These are phyloP conservation scores for Copsychus sechellarum DNA, from an alignment of 2,113 vertebrate genomes.

Conservation along the genomic window DNA sequence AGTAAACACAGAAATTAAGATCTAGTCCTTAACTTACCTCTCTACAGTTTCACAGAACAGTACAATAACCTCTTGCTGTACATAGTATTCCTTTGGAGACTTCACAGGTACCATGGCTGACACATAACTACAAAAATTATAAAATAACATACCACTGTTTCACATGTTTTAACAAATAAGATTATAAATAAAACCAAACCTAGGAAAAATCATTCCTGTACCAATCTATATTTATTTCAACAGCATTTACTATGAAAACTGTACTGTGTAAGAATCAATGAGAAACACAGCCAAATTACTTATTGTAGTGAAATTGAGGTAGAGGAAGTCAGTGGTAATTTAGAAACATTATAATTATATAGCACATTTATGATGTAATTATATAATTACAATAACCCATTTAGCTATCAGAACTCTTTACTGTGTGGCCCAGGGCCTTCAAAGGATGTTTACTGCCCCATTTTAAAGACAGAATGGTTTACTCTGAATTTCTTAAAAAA, in stretches of 20 bases:
- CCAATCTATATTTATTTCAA: not conserved
- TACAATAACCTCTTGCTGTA: constrained; percentile 96
- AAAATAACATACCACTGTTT: not conserved
- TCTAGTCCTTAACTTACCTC: constrained; percentile 76
- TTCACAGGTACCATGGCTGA: constrained; percentile 99
- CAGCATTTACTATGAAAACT: not conserved
- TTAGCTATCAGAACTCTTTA: not conserved
- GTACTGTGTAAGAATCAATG: not conserved
- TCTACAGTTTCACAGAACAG: constrained; percentile 98
- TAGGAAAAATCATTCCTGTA: not conserved
- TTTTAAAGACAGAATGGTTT: not conserved
- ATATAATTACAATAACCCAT: not conserved
- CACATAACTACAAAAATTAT: constrained; percentile 82
- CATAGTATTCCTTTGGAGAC: constrained; percentile 95
- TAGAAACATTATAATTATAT: not conserved
- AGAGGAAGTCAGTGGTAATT: not conserved
- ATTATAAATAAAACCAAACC: not conserved
- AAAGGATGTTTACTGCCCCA: not conserved
- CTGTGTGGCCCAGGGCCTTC: not conserved
- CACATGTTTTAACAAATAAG: not conserved
- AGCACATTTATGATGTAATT: not conserved
- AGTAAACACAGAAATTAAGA: not conserved
- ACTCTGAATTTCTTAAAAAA: not conserved
- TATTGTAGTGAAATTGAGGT: not conserved
- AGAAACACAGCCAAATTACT: not conserved